Base-by-base conservation (phyloP, 1,140 invertebrate genomes). In the Scaptodrosophila lebanonensis region DNA sequence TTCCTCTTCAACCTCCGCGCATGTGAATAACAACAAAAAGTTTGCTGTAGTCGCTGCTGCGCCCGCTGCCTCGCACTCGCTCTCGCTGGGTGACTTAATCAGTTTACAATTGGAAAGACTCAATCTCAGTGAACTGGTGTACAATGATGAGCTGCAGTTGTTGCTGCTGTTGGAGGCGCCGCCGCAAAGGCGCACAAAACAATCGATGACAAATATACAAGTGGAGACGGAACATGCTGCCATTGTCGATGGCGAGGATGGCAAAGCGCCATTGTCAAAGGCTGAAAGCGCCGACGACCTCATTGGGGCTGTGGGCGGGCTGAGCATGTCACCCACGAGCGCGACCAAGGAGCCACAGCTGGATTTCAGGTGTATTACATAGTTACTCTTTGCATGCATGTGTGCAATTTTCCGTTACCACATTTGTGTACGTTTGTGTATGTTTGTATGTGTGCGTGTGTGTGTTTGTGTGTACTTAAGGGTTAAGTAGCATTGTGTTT, bases 121-220 rank as follows among this genome's bases (percentile, higher is more conserved):
- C 9, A 77, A 73, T 42, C 44, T 56, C 2, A 63, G 63, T 8
- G 64, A 62, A 15, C 51, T 67, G 32, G 30, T 63, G 1, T 63
- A 70, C 33, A 77, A 70, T 30, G 72, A 77, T 66, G 72, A 77
- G 49, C 47, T 77, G 30, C 72, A 77, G 29, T 51, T 77, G 49
- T 44, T 64, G 16, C 38, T 66, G 29, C 62, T 70, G 27, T 16
- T 77, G 12, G 32, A 67, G 20, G 62, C 66, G 15, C 40, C 69
- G 45, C 63, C 60, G 20, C 66, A 40, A 29, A 15, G n/a, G 25
- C 48, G 40, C 13, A 7, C 35, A 42, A 11, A 9, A 9, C 13
- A 8, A 38, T 15, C 33, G 32, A 12, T 12, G 60, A 8, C 66
- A 40, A 32, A 66, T 25, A 5, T 16, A 52, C 20, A 50, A 45